phyloP scores from a whole-genome alignment of 2,113 vertebrate genomes.

The Nesoenas mayeri region DNA sequence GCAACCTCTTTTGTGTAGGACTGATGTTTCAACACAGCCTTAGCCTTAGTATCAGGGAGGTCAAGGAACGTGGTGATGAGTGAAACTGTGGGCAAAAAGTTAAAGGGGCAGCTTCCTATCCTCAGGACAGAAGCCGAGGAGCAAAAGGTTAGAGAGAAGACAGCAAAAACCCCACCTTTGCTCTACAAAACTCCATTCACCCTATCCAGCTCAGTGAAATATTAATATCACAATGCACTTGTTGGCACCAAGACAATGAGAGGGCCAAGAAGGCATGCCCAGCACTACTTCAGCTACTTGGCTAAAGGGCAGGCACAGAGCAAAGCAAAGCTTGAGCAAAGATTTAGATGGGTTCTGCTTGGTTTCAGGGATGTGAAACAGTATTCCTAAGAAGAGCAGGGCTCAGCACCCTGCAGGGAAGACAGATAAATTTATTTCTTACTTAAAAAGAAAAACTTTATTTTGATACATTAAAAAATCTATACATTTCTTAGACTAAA shows the following conservation, averaged over 20 bases:
- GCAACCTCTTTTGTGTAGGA: background rate
- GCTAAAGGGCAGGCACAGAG: background rate
- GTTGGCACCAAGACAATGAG: background rate
- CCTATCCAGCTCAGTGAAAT: background rate
- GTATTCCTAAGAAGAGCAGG: background rate
- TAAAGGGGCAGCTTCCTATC: background rate
- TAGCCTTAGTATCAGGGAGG: background rate
- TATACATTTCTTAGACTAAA: slow-evolving; percentile 86
- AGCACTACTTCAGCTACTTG: background rate
- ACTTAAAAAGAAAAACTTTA: slow-evolving; percentile 77
- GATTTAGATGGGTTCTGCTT: background rate
- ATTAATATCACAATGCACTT: background rate
- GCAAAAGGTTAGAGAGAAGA: background rate
- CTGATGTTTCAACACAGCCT: background rate
- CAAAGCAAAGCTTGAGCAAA: background rate
- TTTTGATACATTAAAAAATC: slow-evolving; percentile 81
- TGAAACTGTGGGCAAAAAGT: background rate
- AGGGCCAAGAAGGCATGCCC: background rate
- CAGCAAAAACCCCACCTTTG: background rate
- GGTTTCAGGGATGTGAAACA: background rate
- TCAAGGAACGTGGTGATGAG: background rate
- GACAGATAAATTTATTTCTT: slow-evolving; percentile 62
- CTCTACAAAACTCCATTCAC: background rate
- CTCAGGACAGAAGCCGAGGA: background rate
- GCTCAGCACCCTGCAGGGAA: slow-evolving; percentile 1